Evolutionary conservation across 1,140 invertebrate genomes (phyloP).

Genomic region (Cherax quadricarinatus): DNA sequence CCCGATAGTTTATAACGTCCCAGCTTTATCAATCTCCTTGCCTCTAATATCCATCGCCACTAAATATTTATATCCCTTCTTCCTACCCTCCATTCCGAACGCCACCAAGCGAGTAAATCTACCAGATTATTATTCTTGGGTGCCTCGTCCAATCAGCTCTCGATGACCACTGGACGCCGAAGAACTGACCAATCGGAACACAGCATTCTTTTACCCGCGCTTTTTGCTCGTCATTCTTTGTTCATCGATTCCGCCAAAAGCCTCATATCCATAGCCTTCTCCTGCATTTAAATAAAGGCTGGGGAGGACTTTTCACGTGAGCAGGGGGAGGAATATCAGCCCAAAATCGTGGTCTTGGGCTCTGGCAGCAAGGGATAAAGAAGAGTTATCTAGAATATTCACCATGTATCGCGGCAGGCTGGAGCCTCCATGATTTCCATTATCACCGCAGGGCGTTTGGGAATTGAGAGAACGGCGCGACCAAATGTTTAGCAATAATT

Average conservation of each 20-base stretch:
- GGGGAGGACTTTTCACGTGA: slow-evolving; percentile 56
- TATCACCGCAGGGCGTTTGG: slow-evolving; percentile 70
- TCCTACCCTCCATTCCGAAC: slow-evolving; percentile 57
- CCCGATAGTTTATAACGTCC: slow-evolving; percentile 66
- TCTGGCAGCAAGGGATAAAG: slow-evolving; percentile 66
- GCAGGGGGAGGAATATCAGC: slow-evolving; percentile 61
- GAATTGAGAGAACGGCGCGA: slow-evolving; percentile 70
- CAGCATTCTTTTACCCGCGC: slow-evolving; percentile 68
- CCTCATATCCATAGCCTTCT: slow-evolving; percentile 69
- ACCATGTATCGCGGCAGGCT: slow-evolving; percentile 59
- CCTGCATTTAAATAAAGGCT: slow-evolving; percentile 71
- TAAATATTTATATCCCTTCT: slow-evolving; percentile 68
- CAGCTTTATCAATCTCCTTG: slow-evolving; percentile 68
- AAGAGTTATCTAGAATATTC: slow-evolving; percentile 71
- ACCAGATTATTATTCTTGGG: slow-evolving; percentile 71
- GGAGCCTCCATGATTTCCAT: slow-evolving; percentile 67
- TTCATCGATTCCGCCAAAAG: slow-evolving; percentile 71
- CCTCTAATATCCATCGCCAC: slow-evolving; percentile 69
- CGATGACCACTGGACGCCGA: slow-evolving; percentile 68
- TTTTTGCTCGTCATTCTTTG: slow-evolving; percentile 72
- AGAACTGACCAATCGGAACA: slow-evolving; percentile 68
- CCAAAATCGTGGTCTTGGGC: slow-evolving; percentile 69
- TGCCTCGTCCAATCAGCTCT: slow-evolving; percentile 68
- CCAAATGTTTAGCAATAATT: slow-evolving; percentile 72
- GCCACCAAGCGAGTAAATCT: slow-evolving; percentile 70